Base-by-base conservation (phyloP, 2,888 invertebrate genomes). In the Apamea sordens region DNA sequence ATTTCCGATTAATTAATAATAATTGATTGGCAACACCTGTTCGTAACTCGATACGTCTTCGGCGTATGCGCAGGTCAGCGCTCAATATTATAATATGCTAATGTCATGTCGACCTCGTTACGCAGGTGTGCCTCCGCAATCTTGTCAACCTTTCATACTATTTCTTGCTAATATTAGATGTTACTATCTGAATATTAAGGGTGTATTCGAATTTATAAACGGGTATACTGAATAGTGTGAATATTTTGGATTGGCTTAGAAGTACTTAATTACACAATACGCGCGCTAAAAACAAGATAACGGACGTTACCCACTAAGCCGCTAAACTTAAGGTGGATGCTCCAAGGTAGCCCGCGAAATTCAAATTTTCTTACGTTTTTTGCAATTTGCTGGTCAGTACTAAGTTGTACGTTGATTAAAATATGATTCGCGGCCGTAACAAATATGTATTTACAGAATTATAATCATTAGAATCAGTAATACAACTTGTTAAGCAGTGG, bases 11-110 rank as follows among this genome's bases (percentile, higher is more conserved):
- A 63, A 65, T 77, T 50, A 77, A 59, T 68, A 68, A 86, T 91
- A 88, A 92, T 89, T 88, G 86, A 93, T 91, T 83, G 87, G 76
- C 84, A 88, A 89, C 95, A 95, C 93, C 94, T 95, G 95, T 70
- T 59, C 36, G 95, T 91, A 91, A 93, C 75, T 44, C 76, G 90
- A 93, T 88, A 92, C 86, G 76, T 82, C 76, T 79, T 61, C 75
- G 82, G 85, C 86, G 90, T 82, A 83, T 75, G 80, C 79, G 83
- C 83, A 80, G 77, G 73, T 74, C 67, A 77, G 80, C 77, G 76
- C 78, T 84, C 63, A 88, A 82, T 76, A 86, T 59, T 74, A 78
- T 84, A 84, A 73, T 91, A 91, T 92, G 90, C 84, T 89, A 92
- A 92, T 92, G 79, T 75, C 47, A 67, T 73, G 86, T n/a, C 86